Base-by-base conservation (phyloP, 2,888 invertebrate species). In the Andrena bucephala region DNA sequence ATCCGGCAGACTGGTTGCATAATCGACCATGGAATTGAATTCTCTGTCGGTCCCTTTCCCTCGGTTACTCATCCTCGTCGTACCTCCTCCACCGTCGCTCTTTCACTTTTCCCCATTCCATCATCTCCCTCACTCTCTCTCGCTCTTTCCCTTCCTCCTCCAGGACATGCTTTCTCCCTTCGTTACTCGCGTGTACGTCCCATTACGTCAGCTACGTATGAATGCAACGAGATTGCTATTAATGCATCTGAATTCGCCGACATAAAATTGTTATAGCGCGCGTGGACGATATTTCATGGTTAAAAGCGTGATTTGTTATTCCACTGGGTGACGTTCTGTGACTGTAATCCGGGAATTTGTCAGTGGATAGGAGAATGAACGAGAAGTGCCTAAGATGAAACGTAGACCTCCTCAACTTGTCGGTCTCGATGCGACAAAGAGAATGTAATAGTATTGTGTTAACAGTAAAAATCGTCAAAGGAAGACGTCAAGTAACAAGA, bases 11-110 rank as follows among this genome's bases (percentile, higher is more conserved):
- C 89, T 90, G 90, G 87, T 88, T 92, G 92, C 91, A 93, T 92
- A 93, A 93, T 93, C 92, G 92, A 93, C 90, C 92, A 91, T 93
- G 91, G 92, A 92, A 93, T 93, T 92, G 92, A 93, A 92, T 93
- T 88, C 87, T 88, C 86, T 81, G 83, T 79, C 81, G 78, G 78
- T 87, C 85, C 82, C 87, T 79, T 72, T 86, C 78, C 77, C 80
- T 71, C 80, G 48, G 82, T 75, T 75, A 69, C 83, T 66, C 57
- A 24, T 57, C 57, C 57, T 24, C 13, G 76, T 63, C 74, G 27
- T 57, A 71, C 33, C 48, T 72, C 65, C 72, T 68, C 54, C 24
- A 60, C 62, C 48, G 54, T 65, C 76, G 50, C 77, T 52, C 60
- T 54, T 66, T 77, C 69, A 10, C 65, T 16, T 33, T 70, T 20